These are phyloP conservation scores for Chrysochloris asiatica DNA, from an alignment of 2,113 vertebrate genomes.

Conservation along the genomic window DNA sequence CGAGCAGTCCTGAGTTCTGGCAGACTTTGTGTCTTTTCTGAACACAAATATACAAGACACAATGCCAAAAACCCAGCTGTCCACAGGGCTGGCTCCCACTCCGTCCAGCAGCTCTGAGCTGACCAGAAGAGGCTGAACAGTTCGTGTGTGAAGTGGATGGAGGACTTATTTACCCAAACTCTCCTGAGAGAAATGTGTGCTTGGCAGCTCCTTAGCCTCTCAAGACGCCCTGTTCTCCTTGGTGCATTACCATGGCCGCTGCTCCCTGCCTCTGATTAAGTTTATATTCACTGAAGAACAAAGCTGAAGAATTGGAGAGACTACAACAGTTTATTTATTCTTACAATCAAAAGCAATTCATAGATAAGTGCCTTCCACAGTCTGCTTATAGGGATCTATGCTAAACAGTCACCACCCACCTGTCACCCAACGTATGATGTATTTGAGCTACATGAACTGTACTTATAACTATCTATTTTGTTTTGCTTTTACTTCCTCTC, in stretches of 20 bases:
- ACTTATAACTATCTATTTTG: background rate
- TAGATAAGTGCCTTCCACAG: background rate
- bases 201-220: conserved; percentile 41
- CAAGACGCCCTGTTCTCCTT: conserved; percentile 58
- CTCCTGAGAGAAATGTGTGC: conserved; percentile 1
- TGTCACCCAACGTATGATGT: background rate
- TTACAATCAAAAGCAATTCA: conserved; percentile 30
- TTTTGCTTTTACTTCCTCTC: background rate
- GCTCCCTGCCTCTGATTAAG: conserved; percentile 3
- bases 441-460: background rate
- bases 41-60: background rate
- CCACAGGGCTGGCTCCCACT: background rate
- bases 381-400: background rate
- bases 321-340: background rate
- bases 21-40: background rate
- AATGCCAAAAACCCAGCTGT: background rate
- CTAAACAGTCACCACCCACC: background rate
- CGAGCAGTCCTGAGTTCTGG: background rate
- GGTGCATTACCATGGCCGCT: conserved; percentile 7
- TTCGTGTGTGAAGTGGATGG: background rate
- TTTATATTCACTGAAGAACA: conserved; percentile 49
- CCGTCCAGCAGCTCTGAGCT: background rate
- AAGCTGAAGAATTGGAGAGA: conserved; percentile 30
- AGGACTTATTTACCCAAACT: conserved; percentile 12
- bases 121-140: background rate